Evolutionary conservation across 30 jellyfish, hydroid and myxozoan genomes (phyloP).

Genomic region (Catostylus mosaicus): DNA sequence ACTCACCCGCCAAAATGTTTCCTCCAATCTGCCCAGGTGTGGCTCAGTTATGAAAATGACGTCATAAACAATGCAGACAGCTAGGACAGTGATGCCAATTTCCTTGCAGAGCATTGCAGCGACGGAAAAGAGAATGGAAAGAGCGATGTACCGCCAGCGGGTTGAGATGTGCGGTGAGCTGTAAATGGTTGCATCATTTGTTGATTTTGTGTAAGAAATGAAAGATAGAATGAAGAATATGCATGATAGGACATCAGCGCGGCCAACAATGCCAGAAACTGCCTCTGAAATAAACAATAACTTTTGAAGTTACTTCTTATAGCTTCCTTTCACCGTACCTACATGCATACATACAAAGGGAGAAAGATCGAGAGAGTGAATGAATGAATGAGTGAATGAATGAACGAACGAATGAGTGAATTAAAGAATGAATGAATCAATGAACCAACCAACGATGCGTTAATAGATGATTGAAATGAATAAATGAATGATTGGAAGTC

Average conservation of each 20-base stretch:
- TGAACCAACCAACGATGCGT: background rate
- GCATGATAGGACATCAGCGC: slow-evolving; percentile 93
- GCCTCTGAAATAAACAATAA: slow-evolving; percentile 84
- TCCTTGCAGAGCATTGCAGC: slow-evolving; percentile 80
- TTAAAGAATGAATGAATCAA: background rate
- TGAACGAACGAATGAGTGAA: background rate
- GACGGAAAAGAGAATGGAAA: slow-evolving; percentile 47
- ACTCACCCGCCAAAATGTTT: slow-evolving; percentile 48
- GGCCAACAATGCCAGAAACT: slow-evolving; percentile 97
- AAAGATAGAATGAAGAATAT: slow-evolving; percentile 71
- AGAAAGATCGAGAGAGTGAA: no score
- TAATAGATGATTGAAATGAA: background rate
- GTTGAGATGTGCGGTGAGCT: slow-evolving; percentile 10
- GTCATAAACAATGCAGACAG: slow-evolving; percentile 78
- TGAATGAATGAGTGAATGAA: no score
- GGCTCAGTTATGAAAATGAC: slow-evolving; percentile 50
- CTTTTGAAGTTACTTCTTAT: background rate
- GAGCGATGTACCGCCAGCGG: slow-evolving; percentile 26
- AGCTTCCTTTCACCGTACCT: background rate
- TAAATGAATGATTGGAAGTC: background rate
- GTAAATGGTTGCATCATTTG: background rate
- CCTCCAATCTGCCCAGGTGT: slow-evolving; percentile 26
- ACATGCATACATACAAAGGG: no score
- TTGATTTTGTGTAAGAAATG: slow-evolving; percentile 52
- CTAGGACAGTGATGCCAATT: slow-evolving; percentile 88